Percentiles rank a stretch among this genome's conserved stretches.
These are phyloP conservation scores for Varanus komodoensis DNA, from an alignment of 2,113 vertebrate genomes.

Conservation along the genomic window DNA sequence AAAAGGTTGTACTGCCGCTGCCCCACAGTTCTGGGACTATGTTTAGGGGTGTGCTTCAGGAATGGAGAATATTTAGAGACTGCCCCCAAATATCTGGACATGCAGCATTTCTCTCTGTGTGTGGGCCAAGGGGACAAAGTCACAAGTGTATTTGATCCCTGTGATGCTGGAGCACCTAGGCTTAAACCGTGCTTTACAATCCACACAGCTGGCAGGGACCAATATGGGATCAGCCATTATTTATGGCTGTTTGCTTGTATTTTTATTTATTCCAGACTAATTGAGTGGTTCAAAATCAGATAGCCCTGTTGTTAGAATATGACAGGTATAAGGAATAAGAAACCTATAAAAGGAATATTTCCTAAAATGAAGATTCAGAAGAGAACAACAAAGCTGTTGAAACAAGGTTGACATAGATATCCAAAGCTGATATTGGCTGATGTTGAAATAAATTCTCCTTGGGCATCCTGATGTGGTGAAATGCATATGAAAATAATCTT, in stretches of 20 bases:
- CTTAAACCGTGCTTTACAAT: not conserved
- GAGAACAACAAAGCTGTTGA: no score
- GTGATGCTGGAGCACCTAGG: not conserved
- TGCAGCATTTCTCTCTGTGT: no score
- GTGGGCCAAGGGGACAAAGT: no score
- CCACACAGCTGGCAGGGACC: not conserved
- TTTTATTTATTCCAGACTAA: no score
- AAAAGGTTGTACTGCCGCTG: not conserved
- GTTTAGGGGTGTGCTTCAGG: not conserved
- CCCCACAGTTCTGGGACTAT: not conserved
- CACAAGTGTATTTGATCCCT: not conserved
- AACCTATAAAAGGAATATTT: no score
- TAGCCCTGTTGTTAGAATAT: no score
- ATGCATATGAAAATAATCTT: constrained; percentile 1
- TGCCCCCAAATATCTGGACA: not conserved
- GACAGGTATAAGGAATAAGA: no score
- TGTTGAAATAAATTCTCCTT: not conserved
- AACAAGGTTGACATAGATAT: no score
- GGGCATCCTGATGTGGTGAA: not conserved
- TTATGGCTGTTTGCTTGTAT: no score
- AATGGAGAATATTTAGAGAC: not conserved
- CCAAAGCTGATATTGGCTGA: not conserved
- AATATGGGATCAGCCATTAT: not conserved
- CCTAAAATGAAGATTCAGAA: no score
- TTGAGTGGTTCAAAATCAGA: no score